Base-by-base conservation (phyloP, 2,113 vertebrate genomes). In the Chauna torquata region DNA sequence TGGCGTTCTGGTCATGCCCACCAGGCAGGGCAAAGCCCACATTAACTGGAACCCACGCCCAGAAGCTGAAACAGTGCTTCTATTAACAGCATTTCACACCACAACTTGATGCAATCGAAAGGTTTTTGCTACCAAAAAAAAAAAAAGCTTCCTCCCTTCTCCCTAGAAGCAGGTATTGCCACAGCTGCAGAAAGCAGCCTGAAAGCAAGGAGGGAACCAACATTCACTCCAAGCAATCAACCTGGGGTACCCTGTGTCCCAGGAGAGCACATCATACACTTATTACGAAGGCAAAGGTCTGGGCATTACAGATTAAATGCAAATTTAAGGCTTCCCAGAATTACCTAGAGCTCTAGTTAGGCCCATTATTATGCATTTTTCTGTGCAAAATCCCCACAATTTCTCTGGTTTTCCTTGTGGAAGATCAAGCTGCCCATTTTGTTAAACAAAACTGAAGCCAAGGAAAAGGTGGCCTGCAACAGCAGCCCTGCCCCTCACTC, bases 71-170 rank as follows among this genome's bases (percentile, higher is more conserved):
- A 92, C 28, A n/a, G 64, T 88, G 22, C 44, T 76, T 62, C 64
- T 94, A 78, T 72, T 96, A 93, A 88, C 92, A 83, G n/a, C 14
- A 40, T 50, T 92, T 91, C 11, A 12, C 12, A 82, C 65, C 65
- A 32, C 81, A 93, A 18, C 84, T 85, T 97, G 78, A 93, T 88
- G 96, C 90, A 97, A 95, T 94, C 93, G 64, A 79, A 91, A 49
- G 14, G 11, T 6, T 79, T 90, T 88, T 94, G 58, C 71, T 44
- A 78, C 68, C n/a, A n/a, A n/a, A 61, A 64, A 68, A 90, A 40
- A 12, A 64, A 85, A 30, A 82, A 50, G 9, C 20, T 94, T 89
- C 76, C 74, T 75, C 42, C 27, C 58, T 83, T 68, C 58, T 92
- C 45, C 42, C 19, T 64, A 61, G 40, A 40, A 87, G 57, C 13